These are phyloP conservation scores for Condylostylus longicornis DNA, from an alignment of 1,140 invertebrate species.

Conservation along the genomic window DNA sequence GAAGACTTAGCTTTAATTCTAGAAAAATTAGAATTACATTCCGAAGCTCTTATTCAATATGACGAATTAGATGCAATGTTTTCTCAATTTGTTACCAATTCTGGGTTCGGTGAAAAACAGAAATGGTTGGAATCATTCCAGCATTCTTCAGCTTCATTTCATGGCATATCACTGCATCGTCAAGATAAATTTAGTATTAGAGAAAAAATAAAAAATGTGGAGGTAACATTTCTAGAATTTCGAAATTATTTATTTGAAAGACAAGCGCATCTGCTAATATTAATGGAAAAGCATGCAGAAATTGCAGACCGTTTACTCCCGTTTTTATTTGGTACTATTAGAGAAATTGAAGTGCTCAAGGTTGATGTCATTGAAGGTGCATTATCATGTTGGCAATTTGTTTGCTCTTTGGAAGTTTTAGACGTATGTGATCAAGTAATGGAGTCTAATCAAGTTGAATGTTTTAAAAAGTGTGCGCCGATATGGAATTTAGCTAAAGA, in stretches of 20 bases:
- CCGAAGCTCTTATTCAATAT: slow-evolving; percentile 91
- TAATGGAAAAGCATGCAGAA: slow-evolving; percentile 23
- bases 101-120: slow-evolving; percentile 66
- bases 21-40: slow-evolving; percentile 83
- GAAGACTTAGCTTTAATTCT: slow-evolving; percentile 91
- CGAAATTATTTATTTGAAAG: slow-evolving; percentile 88
- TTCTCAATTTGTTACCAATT: slow-evolving; percentile 90
- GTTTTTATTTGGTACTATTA: slow-evolving; percentile 27
- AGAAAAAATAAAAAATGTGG: slow-evolving; percentile 50
- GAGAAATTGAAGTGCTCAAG: slow-evolving; percentile 27
- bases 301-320: slow-evolving; percentile 25
- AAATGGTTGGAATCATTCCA: slow-evolving; percentile 67
- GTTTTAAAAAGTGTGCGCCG: slow-evolving; percentile 72
- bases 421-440: slow-evolving; percentile 58
- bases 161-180: slow-evolving; percentile 58
- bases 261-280: slow-evolving; percentile 48
- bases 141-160: slow-evolving; percentile 61
- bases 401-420: slow-evolving; percentile 80
- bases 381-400: slow-evolving; percentile 81
- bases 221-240: slow-evolving; percentile 71
- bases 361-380: slow-evolving; percentile 56
- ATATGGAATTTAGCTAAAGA: slow-evolving; percentile 85
- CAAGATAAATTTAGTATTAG: slow-evolving; percentile 51
- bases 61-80: slow-evolving; percentile 95
- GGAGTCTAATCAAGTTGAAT: slow-evolving; percentile 44